Evolutionary conservation across 2,888 invertebrate species (phyloP).

Genomic region (Sarcophaga variegata): DNA sequence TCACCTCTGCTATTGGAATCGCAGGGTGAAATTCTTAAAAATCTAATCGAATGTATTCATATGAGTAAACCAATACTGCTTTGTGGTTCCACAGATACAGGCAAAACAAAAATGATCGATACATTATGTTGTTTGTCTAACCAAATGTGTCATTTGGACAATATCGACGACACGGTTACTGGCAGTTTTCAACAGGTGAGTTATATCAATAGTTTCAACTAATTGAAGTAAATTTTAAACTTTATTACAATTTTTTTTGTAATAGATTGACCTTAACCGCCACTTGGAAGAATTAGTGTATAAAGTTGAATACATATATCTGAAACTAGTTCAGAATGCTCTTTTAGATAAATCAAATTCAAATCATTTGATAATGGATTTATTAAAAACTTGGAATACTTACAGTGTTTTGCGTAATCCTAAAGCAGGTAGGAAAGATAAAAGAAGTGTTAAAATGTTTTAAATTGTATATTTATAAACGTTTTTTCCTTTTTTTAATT

Average conservation of each 20-base stretch:
- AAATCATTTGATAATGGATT: conserved; percentile 61
- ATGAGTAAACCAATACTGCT: conserved; percentile 95
- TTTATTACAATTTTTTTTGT: neutral
- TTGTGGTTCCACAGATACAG: conserved; percentile 80
- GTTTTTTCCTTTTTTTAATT: conserved; percentile 5
- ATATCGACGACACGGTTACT: conserved; percentile 81
- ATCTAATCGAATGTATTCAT: conserved; percentile 91
- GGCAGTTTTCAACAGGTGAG: conserved; percentile 97
- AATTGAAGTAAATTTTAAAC: neutral
- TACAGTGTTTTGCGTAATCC: conserved; percentile 74
- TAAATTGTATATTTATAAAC: neutral
- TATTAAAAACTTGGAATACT: conserved; percentile 77
- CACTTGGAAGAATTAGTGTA: conserved; percentile 87
- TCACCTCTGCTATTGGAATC: conserved; percentile 83
- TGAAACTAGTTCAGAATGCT: conserved; percentile 73
- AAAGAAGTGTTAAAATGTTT: neutral
- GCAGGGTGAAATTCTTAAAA: conserved; percentile 88
- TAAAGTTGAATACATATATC: conserved; percentile 75
- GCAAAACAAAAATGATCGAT: conserved; percentile 81
- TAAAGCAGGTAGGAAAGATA: conserved; percentile 74
- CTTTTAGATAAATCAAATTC: conserved; percentile 60
- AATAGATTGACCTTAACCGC: conserved; percentile 80
- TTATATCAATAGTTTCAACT: neutral
- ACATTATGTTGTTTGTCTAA: conserved; percentile 79
- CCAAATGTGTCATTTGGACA: conserved; percentile 78